Conservation (phyloP, 2,888 invertebrate genomes). For the Anthoptus insignis region DNA sequence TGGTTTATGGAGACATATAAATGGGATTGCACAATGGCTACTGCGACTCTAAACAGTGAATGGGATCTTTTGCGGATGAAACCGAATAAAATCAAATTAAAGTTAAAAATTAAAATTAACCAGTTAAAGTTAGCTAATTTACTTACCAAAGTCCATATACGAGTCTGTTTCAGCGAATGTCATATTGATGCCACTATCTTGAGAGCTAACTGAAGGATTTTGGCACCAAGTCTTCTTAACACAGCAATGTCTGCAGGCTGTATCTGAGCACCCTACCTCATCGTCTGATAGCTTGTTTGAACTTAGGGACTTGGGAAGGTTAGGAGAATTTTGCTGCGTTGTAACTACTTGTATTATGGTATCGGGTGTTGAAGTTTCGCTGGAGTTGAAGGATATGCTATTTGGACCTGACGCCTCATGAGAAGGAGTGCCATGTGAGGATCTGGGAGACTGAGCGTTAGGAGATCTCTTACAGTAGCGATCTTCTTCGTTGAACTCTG, state of each 20-base stretch:
- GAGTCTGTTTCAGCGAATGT: constrained; percentile 90
- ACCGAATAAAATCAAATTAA: background rate
- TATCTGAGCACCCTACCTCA: constrained; percentile 80
- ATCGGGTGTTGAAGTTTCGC: constrained; percentile 84
- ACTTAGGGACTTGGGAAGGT: constrained; percentile 83
- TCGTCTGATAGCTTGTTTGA: constrained; percentile 87
- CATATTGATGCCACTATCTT: constrained; percentile 93
- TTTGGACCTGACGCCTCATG: constrained; percentile 78
- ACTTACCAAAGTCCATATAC: constrained; percentile 80
- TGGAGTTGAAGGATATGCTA: constrained; percentile 83
- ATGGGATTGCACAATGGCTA: background rate
- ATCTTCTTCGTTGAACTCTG: constrained; percentile 73
- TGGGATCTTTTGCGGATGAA: background rate
- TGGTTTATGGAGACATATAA: background rate
- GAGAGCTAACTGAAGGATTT: constrained; percentile 91
- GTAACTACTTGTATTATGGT: constrained; percentile 83
- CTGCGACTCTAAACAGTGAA: background rate
- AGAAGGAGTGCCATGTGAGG: constrained; percentile 75
- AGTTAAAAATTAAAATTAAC: too few species aligned
- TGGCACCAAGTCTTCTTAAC: constrained; percentile 88
- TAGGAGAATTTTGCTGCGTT: constrained; percentile 71
- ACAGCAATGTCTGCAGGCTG: constrained; percentile 77
- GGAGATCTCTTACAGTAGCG: constrained; percentile 67
- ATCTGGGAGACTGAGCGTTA: constrained; percentile 72
- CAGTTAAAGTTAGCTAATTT: too few species aligned